Conservation (phyloP, 35 echinoderm and acorn worm species). For the Hemicentrotus pulcherrimus region DNA sequence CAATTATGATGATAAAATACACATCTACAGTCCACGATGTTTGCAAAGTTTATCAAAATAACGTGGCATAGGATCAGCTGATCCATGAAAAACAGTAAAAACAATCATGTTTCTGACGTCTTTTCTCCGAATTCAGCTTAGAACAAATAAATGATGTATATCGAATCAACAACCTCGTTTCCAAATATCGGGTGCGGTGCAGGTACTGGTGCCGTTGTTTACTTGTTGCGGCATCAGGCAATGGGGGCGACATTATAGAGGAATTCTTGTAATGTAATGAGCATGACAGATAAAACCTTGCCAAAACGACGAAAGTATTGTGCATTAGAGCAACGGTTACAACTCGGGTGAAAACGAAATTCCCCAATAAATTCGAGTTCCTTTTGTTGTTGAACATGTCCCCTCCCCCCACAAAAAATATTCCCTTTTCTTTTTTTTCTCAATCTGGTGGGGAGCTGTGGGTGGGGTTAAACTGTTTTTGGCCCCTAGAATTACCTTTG, state of each 20-base stretch:
- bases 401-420: no score
- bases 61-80: not conserved
- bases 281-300: no score
- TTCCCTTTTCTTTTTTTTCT: no score
- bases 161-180: not conserved
- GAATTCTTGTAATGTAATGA: not conserved
- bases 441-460: no score
- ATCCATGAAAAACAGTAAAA: not conserved
- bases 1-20: not conserved
- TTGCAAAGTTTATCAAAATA: not conserved
- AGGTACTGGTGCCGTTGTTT: not conserved
- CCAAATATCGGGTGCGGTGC: not conserved
- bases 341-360: no score
- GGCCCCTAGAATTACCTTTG: no score
- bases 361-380: no score
- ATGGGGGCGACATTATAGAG: not conserved
- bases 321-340: no score
- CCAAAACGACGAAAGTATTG: no score
- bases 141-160: not conserved
- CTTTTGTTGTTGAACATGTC: no score
- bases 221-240: not conserved
- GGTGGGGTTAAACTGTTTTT: no score
- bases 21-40: not conserved
- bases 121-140: not conserved
- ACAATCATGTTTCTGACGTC: not conserved